Evolutionary conservation across 2,888 invertebrate genomes (phyloP), one percentile per base, ranked within the genome.

Genomic region (Melipona bicolor): DNA sequence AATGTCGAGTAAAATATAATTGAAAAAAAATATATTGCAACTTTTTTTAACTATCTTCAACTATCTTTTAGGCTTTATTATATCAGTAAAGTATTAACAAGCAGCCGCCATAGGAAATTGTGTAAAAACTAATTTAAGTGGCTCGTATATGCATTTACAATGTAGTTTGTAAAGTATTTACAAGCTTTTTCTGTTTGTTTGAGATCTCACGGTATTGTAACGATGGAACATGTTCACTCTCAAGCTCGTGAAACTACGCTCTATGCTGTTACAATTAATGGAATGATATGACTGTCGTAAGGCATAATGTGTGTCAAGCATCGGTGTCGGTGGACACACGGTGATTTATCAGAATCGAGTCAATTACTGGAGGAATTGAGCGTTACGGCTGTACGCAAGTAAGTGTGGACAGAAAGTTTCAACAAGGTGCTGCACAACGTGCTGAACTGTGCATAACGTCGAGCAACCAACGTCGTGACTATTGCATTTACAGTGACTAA

Each of bases 401-500:
- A 32, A 43, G 69, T 65, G 74, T 69, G 50, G 43, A 43, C 21
- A 73, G 17, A 69, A 82, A n/a, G 17, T 75, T 50, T 19, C 54
- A 71, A 67, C 67, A 83, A 62, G 21, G 82, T 75, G 79, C 32
- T 67, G 32, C 50, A 61, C 24, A 4, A 24, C 21, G 6, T 13
- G 36, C 43, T 43, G 43, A 43, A 71, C 32, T 54, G 82, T 83
- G 82, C 82, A 61, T 52, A 68, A 71, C n/a, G 36, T 62, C n/a
- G 5, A 43, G 62, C 69, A 52, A 69, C 19, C n/a, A n/a, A n/a
- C n/a, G n/a, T n/a, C 68, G 68, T 73, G 76, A 61, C 61, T 78
- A 68, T 69, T 43, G 68, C 52, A 69, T 79, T 75, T 80, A 59
- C 71, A 80, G 56, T 80, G 80, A 43, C 36, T 67, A 19, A 49